These are phyloP conservation scores for Melanotaenia maccullochi DNA, from an alignment of 2,797 vertebrate genomes.

Conservation along the genomic window DNA sequence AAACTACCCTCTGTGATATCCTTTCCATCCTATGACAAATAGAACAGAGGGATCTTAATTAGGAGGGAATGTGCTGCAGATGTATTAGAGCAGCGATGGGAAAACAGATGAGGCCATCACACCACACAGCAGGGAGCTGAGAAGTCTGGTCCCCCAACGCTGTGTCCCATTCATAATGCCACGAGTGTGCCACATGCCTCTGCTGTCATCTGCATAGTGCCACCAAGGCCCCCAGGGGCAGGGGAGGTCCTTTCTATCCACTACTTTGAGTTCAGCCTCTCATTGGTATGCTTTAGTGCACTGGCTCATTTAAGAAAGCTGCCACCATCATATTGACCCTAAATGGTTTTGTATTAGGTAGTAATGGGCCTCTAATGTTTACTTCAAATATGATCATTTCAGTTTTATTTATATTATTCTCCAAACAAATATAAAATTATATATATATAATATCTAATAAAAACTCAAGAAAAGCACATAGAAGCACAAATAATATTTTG, in stretches of 20 bases:
- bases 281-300: constrained; percentile 55
- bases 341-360: constrained; percentile 14
- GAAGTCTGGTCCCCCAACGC: constrained; percentile 78
- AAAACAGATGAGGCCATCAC: constrained; percentile 86
- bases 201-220: constrained; percentile 76
- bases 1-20: constrained; percentile 81
- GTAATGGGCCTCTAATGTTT: constrained; percentile 1
- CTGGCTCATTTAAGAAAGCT: constrained; percentile 52
- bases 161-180: constrained; percentile 82
- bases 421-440: no score
- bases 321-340: constrained; percentile 45
- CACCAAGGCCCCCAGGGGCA: constrained; percentile 64
- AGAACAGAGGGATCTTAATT: constrained; percentile 85
- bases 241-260: constrained; percentile 54
- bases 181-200: constrained; percentile 77
- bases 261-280: constrained; percentile 56
- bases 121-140: constrained; percentile 78
- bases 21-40: constrained; percentile 83
- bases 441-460: no score
- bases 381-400: not conserved
- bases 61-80: constrained; percentile 80
- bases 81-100: constrained; percentile 81
- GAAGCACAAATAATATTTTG: not conserved
- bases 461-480: not conserved
- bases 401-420: not conserved